Evolutionary conservation across 2,797 vertebrate species (phyloP), one percentile per base, ranked within the genome.

Genomic region (Hipposideros larvatus): DNA sequence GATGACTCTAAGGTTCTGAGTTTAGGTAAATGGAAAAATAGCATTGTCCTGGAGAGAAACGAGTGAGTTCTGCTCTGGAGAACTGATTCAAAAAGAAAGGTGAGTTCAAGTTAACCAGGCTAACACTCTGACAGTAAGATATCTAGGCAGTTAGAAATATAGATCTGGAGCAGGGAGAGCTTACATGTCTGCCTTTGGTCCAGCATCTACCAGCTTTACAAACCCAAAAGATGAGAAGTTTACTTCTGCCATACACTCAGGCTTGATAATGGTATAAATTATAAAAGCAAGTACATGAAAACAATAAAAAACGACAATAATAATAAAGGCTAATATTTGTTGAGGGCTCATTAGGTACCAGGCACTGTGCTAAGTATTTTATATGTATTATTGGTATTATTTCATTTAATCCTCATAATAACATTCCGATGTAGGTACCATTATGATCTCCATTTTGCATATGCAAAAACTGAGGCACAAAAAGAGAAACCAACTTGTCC

Each of bases 391-490:
- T 14, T 87, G 24, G 9, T 24, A 79, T 74, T 19, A 43, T 78
- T 95, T 90, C 9, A 83, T 31, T 95, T 79, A 87, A 70, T 73
- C 34, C 41, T 89, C 28, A 77, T 48, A 70, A 70, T 78, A 88
- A 75, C 18, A 1, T 70, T 70, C 22, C 31, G 16, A 77, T 53
- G 21, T 48, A 75, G 34, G 41, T 24, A 14, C 26, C 71, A 55
- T 46, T 14, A 55, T 41, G 55, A 66, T 57, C 14, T 86, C 34
- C 21, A 55, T 83, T 90, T 89, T 55, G 74, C 3, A 86, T 21
- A 65, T 26, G 28, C 71, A 28, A 55, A 57, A 75, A 88, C 53
- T n/a, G 3, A 75, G 22, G 28, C 48, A 94, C 7, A 48, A 46
- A 70, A 78, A 74, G 31, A 91, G 19, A 80, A 77, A 94, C 34